Evolutionary conservation across 2,797 vertebrate species (phyloP).

Genomic region (Cryptoprocta ferox): DNA sequence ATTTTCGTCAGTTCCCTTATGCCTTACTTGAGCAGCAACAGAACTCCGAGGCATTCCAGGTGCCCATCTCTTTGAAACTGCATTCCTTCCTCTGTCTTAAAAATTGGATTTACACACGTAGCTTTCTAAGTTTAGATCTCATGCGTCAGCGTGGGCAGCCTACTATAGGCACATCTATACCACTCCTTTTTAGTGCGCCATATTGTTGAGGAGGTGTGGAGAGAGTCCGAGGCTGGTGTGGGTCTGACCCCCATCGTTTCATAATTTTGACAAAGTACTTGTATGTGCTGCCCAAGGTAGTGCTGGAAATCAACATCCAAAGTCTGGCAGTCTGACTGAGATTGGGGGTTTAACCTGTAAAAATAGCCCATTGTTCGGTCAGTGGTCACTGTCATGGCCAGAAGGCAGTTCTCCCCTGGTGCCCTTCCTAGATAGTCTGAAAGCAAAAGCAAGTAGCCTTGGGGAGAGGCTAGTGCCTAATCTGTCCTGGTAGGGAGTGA

Average conservation of each 20-base stretch:
- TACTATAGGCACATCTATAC: not conserved
- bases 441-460: not conserved
- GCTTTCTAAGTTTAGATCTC: slow-evolving; percentile 4
- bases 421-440: not conserved
- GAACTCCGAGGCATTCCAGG: not conserved
- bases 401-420: not conserved
- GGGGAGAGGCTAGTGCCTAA: not conserved
- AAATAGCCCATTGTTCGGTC: not conserved
- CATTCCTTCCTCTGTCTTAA: slow-evolving; percentile 13
- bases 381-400: not conserved
- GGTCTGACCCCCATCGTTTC: not conserved
- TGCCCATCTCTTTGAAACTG: not conserved
- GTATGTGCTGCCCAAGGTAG: not conserved
- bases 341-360: not conserved
- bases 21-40: not conserved
- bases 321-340: rapidly evolving
- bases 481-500: not conserved
- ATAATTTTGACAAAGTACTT: not conserved
- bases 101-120: not conserved
- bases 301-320: not conserved
- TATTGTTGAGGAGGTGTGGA: not conserved
- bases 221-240: not conserved
- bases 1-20: not conserved
- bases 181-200: not conserved
- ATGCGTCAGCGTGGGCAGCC: not conserved